Evolutionary conservation across 2,797 vertebrate species (phyloP).

Genomic region (Gobionotothen gibberifrons): DNA sequence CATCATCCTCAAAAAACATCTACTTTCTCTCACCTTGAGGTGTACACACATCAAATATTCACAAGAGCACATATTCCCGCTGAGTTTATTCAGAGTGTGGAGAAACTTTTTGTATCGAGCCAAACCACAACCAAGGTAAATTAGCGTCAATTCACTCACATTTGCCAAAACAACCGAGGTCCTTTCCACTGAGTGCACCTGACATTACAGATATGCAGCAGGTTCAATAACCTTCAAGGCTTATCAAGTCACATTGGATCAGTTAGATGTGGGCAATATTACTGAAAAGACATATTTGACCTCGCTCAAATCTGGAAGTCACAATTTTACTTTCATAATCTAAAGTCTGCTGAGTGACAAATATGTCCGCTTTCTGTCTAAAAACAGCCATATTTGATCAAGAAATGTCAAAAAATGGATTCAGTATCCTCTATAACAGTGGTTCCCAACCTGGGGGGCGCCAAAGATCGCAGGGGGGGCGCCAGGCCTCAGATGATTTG

Average conservation of each 20-base stretch:
- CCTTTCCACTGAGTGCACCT: not conserved
- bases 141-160: not conserved
- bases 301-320: conserved; percentile 40
- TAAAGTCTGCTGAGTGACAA: conserved; percentile 3
- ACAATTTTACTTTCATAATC: conserved; percentile 55
- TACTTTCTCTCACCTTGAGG: conserved; percentile 26
- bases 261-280: not conserved
- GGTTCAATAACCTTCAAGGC: not conserved
- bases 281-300: conserved; percentile 39
- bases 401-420: too few species aligned
- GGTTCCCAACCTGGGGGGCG: too few species aligned
- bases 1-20: conserved; percentile 11
- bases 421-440: too few species aligned
- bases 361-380: too few species aligned
- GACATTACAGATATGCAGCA: not conserved
- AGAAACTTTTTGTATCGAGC: not conserved
- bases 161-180: not conserved
- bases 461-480: too few species aligned
- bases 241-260: not conserved
- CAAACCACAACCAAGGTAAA: not conserved
- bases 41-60: conserved; percentile 34
- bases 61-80: conserved; percentile 22
- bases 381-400: too few species aligned
- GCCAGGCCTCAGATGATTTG: too few species aligned
- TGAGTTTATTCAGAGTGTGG: conserved; percentile 13